A percentile compares a stretch with the other conserved stretches of the same genome.
These are phyloP conservation scores for Polia nebulosa DNA, from an alignment of 2,888 invertebrate genomes.

Conservation along the genomic window DNA sequence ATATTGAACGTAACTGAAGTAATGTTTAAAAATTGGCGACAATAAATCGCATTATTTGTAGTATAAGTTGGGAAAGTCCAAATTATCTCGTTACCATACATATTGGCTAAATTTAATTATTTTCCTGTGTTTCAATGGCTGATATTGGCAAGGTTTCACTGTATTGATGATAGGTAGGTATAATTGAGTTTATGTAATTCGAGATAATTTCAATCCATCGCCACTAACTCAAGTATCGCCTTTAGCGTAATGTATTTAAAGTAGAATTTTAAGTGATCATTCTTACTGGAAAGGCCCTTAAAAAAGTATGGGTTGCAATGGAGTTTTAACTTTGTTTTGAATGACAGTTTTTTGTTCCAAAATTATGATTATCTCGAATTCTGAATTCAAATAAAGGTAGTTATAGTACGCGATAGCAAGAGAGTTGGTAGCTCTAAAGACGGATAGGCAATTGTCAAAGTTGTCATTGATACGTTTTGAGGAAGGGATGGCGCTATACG, in stretches of 20 bases:
- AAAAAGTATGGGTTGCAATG: no score
- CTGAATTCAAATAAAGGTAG: no score
- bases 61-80: constrained; percentile 68
- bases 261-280: no score
- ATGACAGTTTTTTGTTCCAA: no score
- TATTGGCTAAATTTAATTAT: constrained; percentile 60
- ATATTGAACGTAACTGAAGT: constrained; percentile 56
- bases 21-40: constrained; percentile 66
- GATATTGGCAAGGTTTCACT: constrained; percentile 21
- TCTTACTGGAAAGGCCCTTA: no score
- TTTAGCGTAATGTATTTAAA: no score
- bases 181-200: no score
- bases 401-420: background rate
- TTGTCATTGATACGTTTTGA: no score
- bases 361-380: no score
- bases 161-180: constrained; percentile 19
- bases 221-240: no score
- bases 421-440: background rate
- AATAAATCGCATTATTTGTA: constrained; percentile 68
- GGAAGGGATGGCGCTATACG: constrained; percentile 7
- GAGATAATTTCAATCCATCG: no score
- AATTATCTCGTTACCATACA: constrained; percentile 71
- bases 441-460: background rate
- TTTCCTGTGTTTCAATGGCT: constrained; percentile 55
- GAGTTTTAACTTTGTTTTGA: no score